These are phyloP conservation scores for Pandemis heparana DNA, from an alignment of 2,888 invertebrate genomes.

Conservation along the genomic window DNA sequence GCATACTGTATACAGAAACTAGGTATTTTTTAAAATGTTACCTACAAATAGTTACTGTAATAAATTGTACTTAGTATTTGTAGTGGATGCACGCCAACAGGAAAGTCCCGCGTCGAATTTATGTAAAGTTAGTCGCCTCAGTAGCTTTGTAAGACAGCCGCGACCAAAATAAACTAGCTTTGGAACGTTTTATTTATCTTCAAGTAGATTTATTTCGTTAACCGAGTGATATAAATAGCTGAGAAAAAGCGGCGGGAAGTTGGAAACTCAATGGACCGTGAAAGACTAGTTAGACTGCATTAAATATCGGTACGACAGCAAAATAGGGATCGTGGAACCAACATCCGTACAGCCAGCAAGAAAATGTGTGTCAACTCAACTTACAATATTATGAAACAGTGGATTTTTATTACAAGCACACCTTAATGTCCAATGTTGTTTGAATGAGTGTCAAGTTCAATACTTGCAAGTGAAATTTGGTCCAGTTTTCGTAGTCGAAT, in stretches of 20 bases:
- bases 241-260: slow-evolving; percentile 2
- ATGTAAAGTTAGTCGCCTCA: background rate
- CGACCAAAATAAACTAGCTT: background rate
- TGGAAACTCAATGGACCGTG: slow-evolving; percentile 14
- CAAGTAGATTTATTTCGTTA: slow-evolving; percentile 7
- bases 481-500: too few relatives aligned
- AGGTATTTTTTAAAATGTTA: too few relatives aligned
- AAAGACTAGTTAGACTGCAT: slow-evolving; percentile 12
- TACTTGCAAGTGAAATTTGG: too few relatives aligned
- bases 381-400: too few relatives aligned
- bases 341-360: background rate
- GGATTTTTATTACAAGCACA: too few relatives aligned
- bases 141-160: background rate
- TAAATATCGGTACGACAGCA: background rate
- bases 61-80: too few relatives aligned
- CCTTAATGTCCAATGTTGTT: too few relatives aligned
- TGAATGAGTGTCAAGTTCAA: too few relatives aligned
- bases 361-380: background rate
- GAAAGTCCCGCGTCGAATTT: background rate
- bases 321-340: background rate
- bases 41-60: too few relatives aligned
- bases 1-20: too few relatives aligned
- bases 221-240: background rate
- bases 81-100: background rate
- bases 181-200: slow-evolving; percentile 7